Evolutionary conservation across 1,140 invertebrate species (phyloP).

Genomic region (Dysdera silvatica): DNA sequence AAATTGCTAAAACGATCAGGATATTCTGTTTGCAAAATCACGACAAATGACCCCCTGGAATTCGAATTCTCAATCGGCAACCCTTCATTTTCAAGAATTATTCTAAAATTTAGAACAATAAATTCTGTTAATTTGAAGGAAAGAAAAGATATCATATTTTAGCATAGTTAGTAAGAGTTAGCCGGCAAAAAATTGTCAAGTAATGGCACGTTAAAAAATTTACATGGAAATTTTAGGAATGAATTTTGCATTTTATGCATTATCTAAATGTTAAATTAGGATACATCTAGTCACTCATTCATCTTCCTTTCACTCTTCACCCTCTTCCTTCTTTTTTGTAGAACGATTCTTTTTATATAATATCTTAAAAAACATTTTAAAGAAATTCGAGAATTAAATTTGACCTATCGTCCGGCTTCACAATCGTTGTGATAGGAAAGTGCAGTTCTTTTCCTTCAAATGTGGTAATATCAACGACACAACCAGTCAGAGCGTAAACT

Average conservation of each 20-base stretch:
- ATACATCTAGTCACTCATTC: not conserved
- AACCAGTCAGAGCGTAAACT: constrained; percentile 11
- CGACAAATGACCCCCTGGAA: constrained; percentile 4
- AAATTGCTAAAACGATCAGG: not conserved
- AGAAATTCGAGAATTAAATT: not conserved
- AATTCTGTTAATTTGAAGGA: not conserved
- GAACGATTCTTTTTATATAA: not conserved
- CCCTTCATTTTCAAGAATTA: constrained; percentile 10
- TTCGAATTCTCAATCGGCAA: constrained; percentile 14
- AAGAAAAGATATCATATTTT: not conserved
- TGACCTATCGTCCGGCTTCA: constrained; percentile 13
- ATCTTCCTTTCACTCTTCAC: not conserved
- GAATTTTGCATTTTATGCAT: not conserved
- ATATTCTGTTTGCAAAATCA: constrained; percentile 8
- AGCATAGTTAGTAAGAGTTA: not conserved
- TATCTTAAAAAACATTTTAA: not conserved
- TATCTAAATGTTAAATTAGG: not conserved
- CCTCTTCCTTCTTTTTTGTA: not conserved
- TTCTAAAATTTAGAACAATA: not conserved
- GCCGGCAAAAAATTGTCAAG: not conserved
- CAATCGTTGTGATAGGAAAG: constrained; percentile 3
- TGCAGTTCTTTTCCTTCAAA: constrained; percentile 20
- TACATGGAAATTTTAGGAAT: not conserved
- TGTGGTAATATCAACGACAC: constrained; percentile 1
- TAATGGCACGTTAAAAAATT: not conserved